Percentiles rank a stretch among this genome's conserved stretches.
These are phyloP conservation scores for Tiliacea citrago DNA, from an alignment of 2,888 invertebrate species.

Conservation along the genomic window DNA sequence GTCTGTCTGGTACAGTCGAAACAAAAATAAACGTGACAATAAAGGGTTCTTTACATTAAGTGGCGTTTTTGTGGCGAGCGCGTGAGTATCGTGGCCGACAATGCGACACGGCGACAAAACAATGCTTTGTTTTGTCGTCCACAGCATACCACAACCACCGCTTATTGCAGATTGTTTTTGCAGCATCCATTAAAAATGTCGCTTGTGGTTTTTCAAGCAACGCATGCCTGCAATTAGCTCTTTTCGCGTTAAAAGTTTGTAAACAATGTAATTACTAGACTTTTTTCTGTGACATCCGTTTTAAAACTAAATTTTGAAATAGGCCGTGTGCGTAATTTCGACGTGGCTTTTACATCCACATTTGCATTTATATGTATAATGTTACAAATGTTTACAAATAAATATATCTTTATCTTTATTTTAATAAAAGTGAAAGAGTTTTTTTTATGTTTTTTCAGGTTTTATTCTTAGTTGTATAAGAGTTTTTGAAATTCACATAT, in stretches of 20 bases:
- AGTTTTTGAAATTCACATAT: neutral
- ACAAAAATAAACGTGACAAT: slow-evolving; percentile 51
- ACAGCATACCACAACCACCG: slow-evolving; percentile 64
- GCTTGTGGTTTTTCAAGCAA: slow-evolving; percentile 69
- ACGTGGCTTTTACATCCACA: no score
- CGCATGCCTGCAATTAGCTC: slow-evolving; percentile 64
- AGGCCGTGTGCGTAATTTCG: slow-evolving; percentile 18
- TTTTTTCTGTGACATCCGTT: slow-evolving; percentile 7
- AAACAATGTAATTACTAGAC: slow-evolving; percentile 45
- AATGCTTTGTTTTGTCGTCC: slow-evolving; percentile 68
- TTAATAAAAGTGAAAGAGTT: slow-evolving; percentile 22
- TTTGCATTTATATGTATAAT: no score
- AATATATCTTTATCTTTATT: no score
- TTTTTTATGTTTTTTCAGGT: no score
- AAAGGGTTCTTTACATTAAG: slow-evolving; percentile 60
- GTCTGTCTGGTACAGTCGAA: slow-evolving; percentile 45
- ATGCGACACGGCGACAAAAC: slow-evolving; percentile 61
- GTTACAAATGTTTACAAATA: no score
- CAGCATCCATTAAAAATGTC: slow-evolving; percentile 71
- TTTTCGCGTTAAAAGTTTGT: slow-evolving; percentile 55
- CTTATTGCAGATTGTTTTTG: slow-evolving; percentile 75
- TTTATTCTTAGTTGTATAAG: neutral
- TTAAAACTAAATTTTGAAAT: slow-evolving; percentile 20
- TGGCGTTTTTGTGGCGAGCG: slow-evolving; percentile 62
- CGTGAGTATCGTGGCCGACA: slow-evolving; percentile 60